Percentiles rank a stretch among this genome's conserved stretches.
Conservation (phyloP, 2,797 vertebrate genomes). For the Sebastes iracundus region DNA sequence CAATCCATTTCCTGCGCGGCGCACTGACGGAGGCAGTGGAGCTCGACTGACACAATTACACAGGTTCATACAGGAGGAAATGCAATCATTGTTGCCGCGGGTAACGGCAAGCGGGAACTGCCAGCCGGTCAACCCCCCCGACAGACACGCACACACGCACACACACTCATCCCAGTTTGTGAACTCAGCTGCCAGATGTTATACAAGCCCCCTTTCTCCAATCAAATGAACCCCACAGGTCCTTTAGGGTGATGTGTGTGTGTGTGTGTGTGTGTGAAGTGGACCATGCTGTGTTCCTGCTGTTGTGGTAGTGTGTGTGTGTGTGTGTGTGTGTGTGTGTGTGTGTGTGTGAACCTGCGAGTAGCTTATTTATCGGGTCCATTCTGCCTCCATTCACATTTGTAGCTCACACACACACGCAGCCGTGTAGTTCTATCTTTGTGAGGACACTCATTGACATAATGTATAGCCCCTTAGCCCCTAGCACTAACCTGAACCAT, state of each 20-base stretch:
- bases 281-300: conserved; percentile 15
- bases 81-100: conserved; percentile 47
- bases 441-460: too few species aligned
- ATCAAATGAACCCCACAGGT: conserved; percentile 17
- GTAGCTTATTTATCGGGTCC: neutral
- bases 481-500: too few species aligned
- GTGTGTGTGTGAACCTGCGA: neutral
- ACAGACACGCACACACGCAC: neutral
- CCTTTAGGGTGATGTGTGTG: neutral
- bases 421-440: too few species aligned
- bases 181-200: conserved; percentile 55
- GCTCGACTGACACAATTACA: conserved; percentile 67
- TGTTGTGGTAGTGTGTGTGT: neutral
- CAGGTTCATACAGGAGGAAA: conserved; percentile 60
- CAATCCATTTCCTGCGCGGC: conserved; percentile 29
- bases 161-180: conserved; percentile 1
- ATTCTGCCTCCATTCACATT: neutral
- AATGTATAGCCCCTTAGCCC: too few species aligned
- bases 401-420: neutral
- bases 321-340: neutral
- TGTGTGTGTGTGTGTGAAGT: conserved; percentile 14
- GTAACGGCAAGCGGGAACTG: conserved; percentile 35
- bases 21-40: conserved; percentile 36
- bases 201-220: conserved; percentile 11
- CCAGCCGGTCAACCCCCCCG: conserved; percentile 9